Conservation (phyloP, 2,113 vertebrate genomes). For the Anseranas semipalmata region DNA sequence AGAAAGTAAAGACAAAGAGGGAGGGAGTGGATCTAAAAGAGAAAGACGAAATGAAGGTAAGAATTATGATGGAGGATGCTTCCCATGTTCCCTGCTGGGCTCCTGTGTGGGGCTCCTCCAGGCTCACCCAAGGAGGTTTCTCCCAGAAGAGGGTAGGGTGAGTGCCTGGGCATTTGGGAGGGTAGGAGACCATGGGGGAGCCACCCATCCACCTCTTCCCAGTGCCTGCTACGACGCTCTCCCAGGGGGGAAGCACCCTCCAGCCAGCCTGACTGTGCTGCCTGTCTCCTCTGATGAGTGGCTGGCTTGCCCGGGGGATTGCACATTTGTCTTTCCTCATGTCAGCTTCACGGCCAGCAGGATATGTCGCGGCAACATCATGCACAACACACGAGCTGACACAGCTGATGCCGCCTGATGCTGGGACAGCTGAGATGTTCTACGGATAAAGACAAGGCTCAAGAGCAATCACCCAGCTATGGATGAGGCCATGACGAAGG, state of each 20-base stretch:
- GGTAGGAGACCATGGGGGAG: not conserved
- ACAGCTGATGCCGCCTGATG: not conserved
- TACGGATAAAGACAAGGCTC: not conserved
- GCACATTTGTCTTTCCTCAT: accelerated
- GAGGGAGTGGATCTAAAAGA: not conserved
- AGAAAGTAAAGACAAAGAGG: not conserved
- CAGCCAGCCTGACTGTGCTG: not conserved
- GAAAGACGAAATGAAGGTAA: not conserved
- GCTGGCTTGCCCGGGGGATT: not conserved
- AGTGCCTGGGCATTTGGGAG: not conserved
- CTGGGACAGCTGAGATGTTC: not conserved
- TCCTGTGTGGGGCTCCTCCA: accelerated
- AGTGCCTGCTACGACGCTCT: not conserved
- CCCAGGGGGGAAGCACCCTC: not conserved
- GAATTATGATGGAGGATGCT: not conserved
- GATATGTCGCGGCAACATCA: accelerated
- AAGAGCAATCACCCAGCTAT: not conserved
- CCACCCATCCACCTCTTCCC: not conserved
- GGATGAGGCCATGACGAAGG: not conserved
- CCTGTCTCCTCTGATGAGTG: not conserved
- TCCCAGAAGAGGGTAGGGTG: not conserved
- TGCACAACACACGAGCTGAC: not conserved
- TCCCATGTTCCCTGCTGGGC: accelerated
- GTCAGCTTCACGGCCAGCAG: accelerated
- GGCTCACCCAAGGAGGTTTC: not conserved